Conservation (phyloP, 2,797 vertebrate species). For the Anniella stebbinsi region DNA sequence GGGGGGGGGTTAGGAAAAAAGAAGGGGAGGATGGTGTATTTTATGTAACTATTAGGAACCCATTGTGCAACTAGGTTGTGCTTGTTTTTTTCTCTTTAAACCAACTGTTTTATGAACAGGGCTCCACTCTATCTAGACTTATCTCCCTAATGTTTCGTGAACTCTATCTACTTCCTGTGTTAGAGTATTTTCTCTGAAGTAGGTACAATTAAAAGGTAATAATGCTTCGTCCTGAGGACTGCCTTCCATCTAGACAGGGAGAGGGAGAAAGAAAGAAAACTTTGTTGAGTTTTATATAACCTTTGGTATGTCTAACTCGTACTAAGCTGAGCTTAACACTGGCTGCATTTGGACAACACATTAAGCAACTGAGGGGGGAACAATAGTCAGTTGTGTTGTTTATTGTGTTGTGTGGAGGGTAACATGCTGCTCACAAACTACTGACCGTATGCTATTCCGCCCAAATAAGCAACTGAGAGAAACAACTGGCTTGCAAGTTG, state of each 20-base stretch:
- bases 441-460: too few species aligned
- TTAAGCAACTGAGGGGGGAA: too few species aligned
- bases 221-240: too few species aligned
- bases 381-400: too few species aligned
- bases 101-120: background rate
- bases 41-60: background rate
- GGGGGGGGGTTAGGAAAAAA: background rate
- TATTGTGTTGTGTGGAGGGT: too few species aligned
- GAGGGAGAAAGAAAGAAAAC: background rate
- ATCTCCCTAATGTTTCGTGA: background rate
- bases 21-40: background rate
- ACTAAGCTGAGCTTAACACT: background rate
- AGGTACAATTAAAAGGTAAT: too few species aligned
- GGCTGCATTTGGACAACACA: too few species aligned
- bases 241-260: too few species aligned
- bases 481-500: too few species aligned
- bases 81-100: background rate
- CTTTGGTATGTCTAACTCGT: background rate
- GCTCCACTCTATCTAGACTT: background rate
- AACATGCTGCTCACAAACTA: too few species aligned
- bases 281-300: constrained; percentile 3
- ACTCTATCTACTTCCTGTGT: background rate
- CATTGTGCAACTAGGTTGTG: too few species aligned
- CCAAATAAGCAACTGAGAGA: too few species aligned
- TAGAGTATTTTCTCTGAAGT: background rate